Evolutionary conservation across 2,797 vertebrate species (phyloP).

Genomic region (Salarias fasciatus): DNA sequence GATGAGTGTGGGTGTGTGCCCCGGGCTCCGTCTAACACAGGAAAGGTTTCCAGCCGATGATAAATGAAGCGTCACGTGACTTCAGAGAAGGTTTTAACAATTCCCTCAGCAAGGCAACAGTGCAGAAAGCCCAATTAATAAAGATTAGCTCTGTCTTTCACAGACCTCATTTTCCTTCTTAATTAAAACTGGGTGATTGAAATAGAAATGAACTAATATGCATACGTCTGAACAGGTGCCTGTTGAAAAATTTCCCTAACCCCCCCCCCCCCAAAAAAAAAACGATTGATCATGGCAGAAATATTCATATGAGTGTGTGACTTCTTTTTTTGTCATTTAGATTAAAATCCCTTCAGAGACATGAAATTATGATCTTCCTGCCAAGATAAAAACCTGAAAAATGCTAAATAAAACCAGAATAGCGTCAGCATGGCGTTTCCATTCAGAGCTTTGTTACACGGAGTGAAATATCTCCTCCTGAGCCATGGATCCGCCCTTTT

Average conservation of each 20-base stretch:
- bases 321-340: neutral
- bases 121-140: slow-evolving; percentile 74
- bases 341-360: neutral
- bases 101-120: slow-evolving; percentile 61
- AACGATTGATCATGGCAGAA: too few relatives aligned
- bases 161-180: slow-evolving; percentile 59
- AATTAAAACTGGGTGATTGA: slow-evolving; percentile 75
- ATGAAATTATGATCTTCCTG: neutral
- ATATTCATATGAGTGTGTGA: neutral
- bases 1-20: neutral
- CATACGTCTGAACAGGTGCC: slow-evolving; percentile 11
- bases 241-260: too few relatives aligned
- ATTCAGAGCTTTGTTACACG: neutral
- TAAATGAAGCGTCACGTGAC: slow-evolving; percentile 67
- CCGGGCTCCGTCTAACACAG: slow-evolving; percentile 12
- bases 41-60: slow-evolving; percentile 68
- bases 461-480: slow-evolving; percentile 20
- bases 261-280: too few relatives aligned
- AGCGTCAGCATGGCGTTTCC: neutral
- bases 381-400: too few relatives aligned
- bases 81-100: slow-evolving; percentile 66
- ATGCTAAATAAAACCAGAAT: too few relatives aligned
- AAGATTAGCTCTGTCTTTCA: slow-evolving; percentile 67
- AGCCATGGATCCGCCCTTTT: slow-evolving; percentile 19
- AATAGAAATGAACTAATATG: slow-evolving; percentile 48